These are phyloP conservation scores for Platyrinchus mystaceus DNA, from an alignment of 2,797 vertebrate species.

Conservation along the genomic window DNA sequence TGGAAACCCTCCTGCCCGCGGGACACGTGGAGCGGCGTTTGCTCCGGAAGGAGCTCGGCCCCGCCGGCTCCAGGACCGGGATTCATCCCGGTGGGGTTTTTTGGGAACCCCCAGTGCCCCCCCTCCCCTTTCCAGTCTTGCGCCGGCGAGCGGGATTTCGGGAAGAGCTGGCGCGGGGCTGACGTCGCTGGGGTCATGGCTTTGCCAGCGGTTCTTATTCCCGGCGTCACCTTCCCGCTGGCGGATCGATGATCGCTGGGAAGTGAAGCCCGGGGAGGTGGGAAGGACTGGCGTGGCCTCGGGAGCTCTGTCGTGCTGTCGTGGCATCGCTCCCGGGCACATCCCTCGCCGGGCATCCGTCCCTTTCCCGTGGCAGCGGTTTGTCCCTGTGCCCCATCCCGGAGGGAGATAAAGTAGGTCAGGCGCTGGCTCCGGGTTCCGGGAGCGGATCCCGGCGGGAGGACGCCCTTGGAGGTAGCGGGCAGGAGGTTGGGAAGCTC, in stretches of 20 bases:
- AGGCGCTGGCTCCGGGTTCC: background rate
- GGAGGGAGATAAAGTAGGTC: background rate
- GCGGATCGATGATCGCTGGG: background rate
- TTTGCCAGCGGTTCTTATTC: background rate
- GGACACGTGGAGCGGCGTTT: background rate
- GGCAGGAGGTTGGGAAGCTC: background rate
- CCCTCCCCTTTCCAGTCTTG: background rate
- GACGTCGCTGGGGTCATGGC: background rate
- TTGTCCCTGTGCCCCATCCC: background rate
- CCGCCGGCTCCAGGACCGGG: background rate
- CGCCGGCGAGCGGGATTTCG: background rate
- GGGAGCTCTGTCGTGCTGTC: background rate
- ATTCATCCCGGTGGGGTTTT: rapidly evolving
- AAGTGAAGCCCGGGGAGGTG: rapidly evolving
- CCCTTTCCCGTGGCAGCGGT: background rate
- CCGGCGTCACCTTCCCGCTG: background rate
- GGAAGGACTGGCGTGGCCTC: background rate
- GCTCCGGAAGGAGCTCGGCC: background rate
- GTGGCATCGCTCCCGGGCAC: background rate
- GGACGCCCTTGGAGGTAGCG: background rate
- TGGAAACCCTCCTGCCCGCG: background rate
- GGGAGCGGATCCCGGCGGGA: background rate
- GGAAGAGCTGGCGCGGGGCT: background rate
- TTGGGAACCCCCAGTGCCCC: background rate
- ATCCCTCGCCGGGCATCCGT: background rate